Conservation (phyloP, 2,113 vertebrate species). For the Chloebia gouldiae region DNA sequence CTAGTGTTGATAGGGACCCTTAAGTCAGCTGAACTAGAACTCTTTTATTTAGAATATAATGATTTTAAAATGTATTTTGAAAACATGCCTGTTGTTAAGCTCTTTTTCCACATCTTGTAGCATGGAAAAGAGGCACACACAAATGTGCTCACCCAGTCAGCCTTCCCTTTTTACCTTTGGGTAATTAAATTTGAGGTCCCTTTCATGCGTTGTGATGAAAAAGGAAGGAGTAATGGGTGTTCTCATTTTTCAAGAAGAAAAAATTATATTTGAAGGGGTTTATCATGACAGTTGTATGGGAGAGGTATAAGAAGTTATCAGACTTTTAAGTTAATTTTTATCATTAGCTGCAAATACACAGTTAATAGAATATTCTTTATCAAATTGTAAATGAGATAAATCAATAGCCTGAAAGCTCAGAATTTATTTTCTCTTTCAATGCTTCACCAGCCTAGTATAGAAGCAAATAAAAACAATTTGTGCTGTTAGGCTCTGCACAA, state of each 20-base stretch:
- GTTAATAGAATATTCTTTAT: conserved; percentile 36
- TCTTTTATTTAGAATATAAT: background rate
- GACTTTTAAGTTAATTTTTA: conserved; percentile 41
- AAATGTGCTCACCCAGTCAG: background rate
- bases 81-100: background rate
- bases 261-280: background rate
- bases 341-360: conserved; percentile 56
- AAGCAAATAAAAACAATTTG: conserved; percentile 47
- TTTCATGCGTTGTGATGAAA: background rate
- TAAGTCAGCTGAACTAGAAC: background rate
- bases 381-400: conserved; percentile 41
- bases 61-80: background rate
- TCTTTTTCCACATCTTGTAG: background rate
- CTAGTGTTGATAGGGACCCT: background rate
- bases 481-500: conserved; percentile 23
- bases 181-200: background rate
- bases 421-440: conserved; percentile 29
- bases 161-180: background rate
- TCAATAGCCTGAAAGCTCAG: conserved; percentile 19
- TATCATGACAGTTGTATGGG: background rate
- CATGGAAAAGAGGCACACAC: background rate
- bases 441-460: background rate
- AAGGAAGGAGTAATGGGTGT: background rate
- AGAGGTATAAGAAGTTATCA: background rate
- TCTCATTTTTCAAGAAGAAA: background rate